Evolutionary conservation across 53 echinoderm and acorn worm genomes (phyloP).

Genomic region (Holothuria leucospilota): DNA sequence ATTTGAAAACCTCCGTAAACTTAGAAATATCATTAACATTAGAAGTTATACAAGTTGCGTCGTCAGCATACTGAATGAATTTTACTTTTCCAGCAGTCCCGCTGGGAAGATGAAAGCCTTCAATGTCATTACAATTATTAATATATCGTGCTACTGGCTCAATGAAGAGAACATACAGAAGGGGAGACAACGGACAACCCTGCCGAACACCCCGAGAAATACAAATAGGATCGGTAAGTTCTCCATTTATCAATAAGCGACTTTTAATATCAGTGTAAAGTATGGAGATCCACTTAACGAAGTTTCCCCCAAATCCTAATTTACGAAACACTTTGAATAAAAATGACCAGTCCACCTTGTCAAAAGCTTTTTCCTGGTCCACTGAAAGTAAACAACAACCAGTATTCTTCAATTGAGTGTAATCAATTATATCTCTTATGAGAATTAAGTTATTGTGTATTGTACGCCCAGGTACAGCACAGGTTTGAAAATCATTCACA

Average conservation of each 20-base stretch:
- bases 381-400: not conserved
- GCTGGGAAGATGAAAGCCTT: slow-evolving; percentile 1
- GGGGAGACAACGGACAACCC: slow-evolving; percentile 44
- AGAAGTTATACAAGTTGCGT: too few relatives aligned
- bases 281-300: not conserved
- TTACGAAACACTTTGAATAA: not conserved
- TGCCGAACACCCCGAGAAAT: slow-evolving; percentile 43
- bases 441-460: slow-evolving; percentile 17
- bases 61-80: too few relatives aligned
- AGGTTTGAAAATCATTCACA: slow-evolving; percentile 43
- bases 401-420: slow-evolving; percentile 23
- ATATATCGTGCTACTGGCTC: slow-evolving; percentile 41
- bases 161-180: slow-evolving; percentile 53
- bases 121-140: not conserved
- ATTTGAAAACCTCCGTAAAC: too few relatives aligned
- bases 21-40: too few relatives aligned
- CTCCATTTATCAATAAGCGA: not conserved
- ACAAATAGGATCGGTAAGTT: not conserved
- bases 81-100: too few relatives aligned
- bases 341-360: not conserved
- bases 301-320: not conserved
- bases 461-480: not conserved
- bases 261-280: not conserved
- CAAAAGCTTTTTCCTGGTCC: slow-evolving; percentile 3
- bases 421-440: slow-evolving; percentile 40